phyloP scores from a whole-genome alignment of 2,113 vertebrate species.

The Lethenteron reissneri region DNA sequence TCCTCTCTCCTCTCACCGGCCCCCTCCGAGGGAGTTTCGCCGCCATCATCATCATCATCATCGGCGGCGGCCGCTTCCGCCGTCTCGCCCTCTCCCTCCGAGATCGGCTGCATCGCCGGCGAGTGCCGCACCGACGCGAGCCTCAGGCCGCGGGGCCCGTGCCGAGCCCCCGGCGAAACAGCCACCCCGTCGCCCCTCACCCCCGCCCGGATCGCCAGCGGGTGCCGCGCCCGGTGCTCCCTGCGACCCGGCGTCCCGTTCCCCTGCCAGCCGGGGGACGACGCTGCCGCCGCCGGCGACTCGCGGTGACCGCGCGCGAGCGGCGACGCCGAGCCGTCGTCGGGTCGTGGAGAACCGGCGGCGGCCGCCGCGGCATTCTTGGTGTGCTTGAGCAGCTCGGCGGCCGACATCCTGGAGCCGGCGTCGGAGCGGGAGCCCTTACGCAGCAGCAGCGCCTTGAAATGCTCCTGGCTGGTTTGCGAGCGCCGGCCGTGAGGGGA shows the following conservation, averaged over 20 bases:
- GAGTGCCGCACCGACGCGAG: neutral
- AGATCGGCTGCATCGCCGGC: neutral
- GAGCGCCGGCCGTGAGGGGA: slow-evolving; percentile 34
- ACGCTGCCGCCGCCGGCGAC: neutral
- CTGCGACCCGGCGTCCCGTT: neutral
- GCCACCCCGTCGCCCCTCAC: neutral
- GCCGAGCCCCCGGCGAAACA: neutral
- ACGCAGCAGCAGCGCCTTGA: slow-evolving; percentile 79
- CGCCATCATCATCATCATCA: too few relatives aligned
- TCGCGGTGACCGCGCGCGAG: neutral
- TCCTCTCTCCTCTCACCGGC: too few relatives aligned
- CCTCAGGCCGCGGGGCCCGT: neutral
- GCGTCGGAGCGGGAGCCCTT: slow-evolving; percentile 72
- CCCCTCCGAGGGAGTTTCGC: too few relatives aligned
- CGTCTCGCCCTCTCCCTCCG: neutral
- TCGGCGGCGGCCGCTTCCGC: neutral
- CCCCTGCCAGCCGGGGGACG: neutral
- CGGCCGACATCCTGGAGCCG: slow-evolving; percentile 69
- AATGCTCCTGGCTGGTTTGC: slow-evolving; percentile 79
- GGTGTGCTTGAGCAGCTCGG: slow-evolving; percentile 64
- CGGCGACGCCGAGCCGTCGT: neutral
- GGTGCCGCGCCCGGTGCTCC: neutral
- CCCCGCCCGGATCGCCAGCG: neutral
- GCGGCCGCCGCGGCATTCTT: neutral
- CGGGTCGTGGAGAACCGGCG: neutral